These are phyloP conservation scores for Calephelis perditalis DNA, from an alignment of 2,888 invertebrate genomes.

Conservation along the genomic window DNA sequence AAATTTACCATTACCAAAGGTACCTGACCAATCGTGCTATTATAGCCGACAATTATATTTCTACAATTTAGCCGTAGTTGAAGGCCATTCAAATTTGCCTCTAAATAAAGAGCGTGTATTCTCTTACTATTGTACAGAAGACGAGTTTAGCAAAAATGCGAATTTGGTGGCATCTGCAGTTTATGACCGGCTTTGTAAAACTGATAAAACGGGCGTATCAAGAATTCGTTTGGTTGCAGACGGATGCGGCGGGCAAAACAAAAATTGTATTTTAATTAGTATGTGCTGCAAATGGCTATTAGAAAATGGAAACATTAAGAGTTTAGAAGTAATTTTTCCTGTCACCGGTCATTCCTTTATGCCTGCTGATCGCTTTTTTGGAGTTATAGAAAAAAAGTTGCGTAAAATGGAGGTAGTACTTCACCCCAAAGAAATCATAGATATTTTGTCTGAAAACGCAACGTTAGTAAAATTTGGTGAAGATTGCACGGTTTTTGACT, in stretches of 20 bases:
- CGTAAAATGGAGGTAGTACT: slow-evolving; percentile 22
- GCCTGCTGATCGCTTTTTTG: slow-evolving; percentile 26
- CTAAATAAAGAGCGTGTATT: slow-evolving; percentile 33
- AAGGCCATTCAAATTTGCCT: slow-evolving; percentile 21
- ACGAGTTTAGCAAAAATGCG: slow-evolving; percentile 29
- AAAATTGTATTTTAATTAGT: slow-evolving; percentile 24
- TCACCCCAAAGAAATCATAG: slow-evolving; percentile 19
- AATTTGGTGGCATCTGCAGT: slow-evolving; percentile 28
- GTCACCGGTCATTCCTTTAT: background rate
- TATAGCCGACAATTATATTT: slow-evolving; percentile 18
- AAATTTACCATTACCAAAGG: slow-evolving; percentile 21
- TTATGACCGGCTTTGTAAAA: slow-evolving; percentile 27
- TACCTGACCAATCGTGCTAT: slow-evolving; percentile 21
- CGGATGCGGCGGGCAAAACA: slow-evolving; percentile 18
- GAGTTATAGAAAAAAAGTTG: slow-evolving; percentile 26
- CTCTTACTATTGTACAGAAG: slow-evolving; percentile 33
- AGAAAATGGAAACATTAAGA: slow-evolving; percentile 1
- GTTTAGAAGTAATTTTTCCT: background rate
- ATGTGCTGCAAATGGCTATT: slow-evolving; percentile 23
- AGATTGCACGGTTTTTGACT: slow-evolving; percentile 20
- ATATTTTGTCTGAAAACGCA: slow-evolving; percentile 19
- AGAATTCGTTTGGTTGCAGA: slow-evolving; percentile 14
- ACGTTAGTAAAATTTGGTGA: slow-evolving; percentile 19
- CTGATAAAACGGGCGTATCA: slow-evolving; percentile 27
- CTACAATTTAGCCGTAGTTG: slow-evolving; percentile 16